Conservation (phyloP, 2,113 vertebrate genomes). For the Heliornis fulica region DNA sequence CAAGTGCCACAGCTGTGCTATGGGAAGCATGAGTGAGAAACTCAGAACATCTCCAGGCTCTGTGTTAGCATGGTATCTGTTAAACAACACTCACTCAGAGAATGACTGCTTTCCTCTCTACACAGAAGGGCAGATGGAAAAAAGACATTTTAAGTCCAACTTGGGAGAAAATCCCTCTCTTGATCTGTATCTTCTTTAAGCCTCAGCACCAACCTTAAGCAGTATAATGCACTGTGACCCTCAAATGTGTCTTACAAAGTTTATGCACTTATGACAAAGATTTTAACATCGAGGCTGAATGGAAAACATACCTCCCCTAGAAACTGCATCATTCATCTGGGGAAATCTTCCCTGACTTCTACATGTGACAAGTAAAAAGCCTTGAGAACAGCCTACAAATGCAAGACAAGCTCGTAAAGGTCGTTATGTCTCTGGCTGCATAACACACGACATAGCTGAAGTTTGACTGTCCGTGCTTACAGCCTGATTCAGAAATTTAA, state of each 20-base stretch:
- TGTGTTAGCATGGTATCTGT: neutral
- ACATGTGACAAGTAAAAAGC: neutral
- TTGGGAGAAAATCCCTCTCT: neutral
- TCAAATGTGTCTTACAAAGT: neutral
- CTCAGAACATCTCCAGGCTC: neutral
- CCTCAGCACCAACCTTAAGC: neutral
- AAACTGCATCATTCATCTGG: neutral
- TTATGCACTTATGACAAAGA: neutral
- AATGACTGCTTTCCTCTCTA: neutral
- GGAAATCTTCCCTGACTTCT: neutral
- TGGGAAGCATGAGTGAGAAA: neutral
- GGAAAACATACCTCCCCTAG: neutral
- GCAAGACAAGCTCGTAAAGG: neutral
- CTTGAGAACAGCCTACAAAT: neutral
- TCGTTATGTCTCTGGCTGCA: neutral
- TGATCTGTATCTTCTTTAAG: neutral
- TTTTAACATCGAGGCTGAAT: neutral
- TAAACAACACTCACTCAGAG: neutral
- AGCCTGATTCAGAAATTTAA: neutral
- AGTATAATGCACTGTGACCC: neutral
- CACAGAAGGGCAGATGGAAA: neutral
- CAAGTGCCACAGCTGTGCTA: neutral
- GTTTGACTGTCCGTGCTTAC: neutral
- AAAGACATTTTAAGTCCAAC: neutral
- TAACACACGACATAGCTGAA: neutral